Conservation (phyloP, 2,888 invertebrate genomes). For the Sphaeridia pumilis region DNA sequence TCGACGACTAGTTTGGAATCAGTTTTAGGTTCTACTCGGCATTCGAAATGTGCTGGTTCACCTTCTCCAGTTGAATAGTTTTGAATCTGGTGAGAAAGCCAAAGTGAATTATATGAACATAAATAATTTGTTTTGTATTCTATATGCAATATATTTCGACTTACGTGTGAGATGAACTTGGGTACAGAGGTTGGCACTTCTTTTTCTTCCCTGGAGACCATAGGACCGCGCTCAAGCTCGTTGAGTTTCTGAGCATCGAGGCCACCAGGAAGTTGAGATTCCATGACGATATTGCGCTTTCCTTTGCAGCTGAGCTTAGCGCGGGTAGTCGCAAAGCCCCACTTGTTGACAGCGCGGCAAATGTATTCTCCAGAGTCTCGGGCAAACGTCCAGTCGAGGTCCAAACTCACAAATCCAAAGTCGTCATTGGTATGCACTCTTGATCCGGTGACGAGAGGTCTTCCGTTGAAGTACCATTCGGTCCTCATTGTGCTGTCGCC, state of each 20-base stretch:
- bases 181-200: slow-evolving; percentile 62
- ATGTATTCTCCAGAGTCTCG: slow-evolving; percentile 84
- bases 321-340: slow-evolving; percentile 84
- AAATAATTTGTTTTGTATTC: not conserved
- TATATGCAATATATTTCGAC: too few species aligned
- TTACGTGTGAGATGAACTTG: slow-evolving; percentile 61
- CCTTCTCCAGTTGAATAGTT: slow-evolving; percentile 79
- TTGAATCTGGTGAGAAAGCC: slow-evolving; percentile 49
- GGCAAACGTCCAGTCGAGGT: slow-evolving; percentile 79
- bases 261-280: slow-evolving; percentile 79
- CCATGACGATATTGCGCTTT: slow-evolving; percentile 62
- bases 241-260: slow-evolving; percentile 88
- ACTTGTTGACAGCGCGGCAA: slow-evolving; percentile 84
- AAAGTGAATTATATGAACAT: not conserved
- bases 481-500: slow-evolving; percentile 83
- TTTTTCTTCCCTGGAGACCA: slow-evolving; percentile 50
- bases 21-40: slow-evolving; percentile 85
- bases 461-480: slow-evolving; percentile 90
- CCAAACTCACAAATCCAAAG: slow-evolving; percentile 85
- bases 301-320: slow-evolving; percentile 78
- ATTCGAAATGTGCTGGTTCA: slow-evolving; percentile 87
- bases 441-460: slow-evolving; percentile 80
- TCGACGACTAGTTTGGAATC: slow-evolving; percentile 55
- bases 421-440: slow-evolving; percentile 91
- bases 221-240: slow-evolving; percentile 72